These are phyloP conservation scores for Celastrina argiolus DNA, from an alignment of 2,888 invertebrate species.

Conservation along the genomic window DNA sequence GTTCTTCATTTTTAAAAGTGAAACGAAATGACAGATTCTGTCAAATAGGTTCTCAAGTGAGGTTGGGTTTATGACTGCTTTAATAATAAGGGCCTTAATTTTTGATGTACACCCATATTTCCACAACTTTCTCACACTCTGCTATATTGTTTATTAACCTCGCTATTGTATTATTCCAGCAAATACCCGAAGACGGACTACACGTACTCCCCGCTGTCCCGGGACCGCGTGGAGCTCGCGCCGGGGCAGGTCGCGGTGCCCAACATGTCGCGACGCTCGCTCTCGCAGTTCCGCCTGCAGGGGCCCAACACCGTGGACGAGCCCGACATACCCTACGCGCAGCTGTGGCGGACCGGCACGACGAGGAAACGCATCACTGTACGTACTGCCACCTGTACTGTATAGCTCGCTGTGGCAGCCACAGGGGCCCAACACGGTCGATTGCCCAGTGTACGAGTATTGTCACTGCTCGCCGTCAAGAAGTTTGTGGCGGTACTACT, in stretches of 20 bases:
- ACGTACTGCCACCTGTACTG: constrained; percentile 34
- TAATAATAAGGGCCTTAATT: too few species aligned
- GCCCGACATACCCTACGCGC: constrained; percentile 48
- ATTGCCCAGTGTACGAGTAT: too few species aligned
- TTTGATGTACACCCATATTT: too few species aligned
- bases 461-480: too few species aligned
- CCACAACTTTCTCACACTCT: too few species aligned
- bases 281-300: constrained; percentile 75
- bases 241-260: constrained; percentile 90
- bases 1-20: too few species aligned
- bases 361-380: constrained; percentile 59
- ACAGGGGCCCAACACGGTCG: too few species aligned
- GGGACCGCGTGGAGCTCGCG: constrained; percentile 86
- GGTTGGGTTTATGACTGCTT: too few species aligned
- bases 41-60: too few species aligned
- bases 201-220: constrained; percentile 90
- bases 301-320: constrained; percentile 62
- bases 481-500: too few species aligned
- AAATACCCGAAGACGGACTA: constrained; percentile 94
- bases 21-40: too few species aligned
- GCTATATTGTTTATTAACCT: not conserved
- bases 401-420: too few species aligned
- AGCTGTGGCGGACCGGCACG: constrained; percentile 45
- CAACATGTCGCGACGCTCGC: constrained; percentile 90
- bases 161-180: constrained; percentile 62